Base-by-base conservation (phyloP, 2,797 vertebrate genomes). In the Gouania willdenowi region DNA sequence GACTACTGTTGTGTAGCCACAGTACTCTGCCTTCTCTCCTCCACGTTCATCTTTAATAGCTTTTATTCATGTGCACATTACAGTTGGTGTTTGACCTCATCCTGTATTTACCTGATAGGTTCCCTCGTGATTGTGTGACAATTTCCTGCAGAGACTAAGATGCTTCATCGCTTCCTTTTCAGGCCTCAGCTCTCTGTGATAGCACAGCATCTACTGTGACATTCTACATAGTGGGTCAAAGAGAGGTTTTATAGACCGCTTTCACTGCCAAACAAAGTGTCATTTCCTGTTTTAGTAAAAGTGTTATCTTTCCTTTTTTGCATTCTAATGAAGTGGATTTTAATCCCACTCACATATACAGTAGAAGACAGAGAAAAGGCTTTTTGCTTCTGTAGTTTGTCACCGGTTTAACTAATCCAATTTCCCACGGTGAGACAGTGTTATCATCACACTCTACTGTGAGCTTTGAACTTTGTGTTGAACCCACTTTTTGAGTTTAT, bases 391-490 rank as follows among this genome's bases (percentile, higher is more conserved):
- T 50, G 46, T 60, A 41, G 52, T 76, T 68, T 55, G 81, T 68
- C 56, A 54, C 65, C 61, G 54, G 64, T 82, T 87, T 37, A 64
- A 34, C 50, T 87, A 84, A 87, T 87, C 83, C 74, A 57, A 68
- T 84, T 76, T 52, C 59, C 62, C 62, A 70, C 22, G 65, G 72
- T 31, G 26, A 53, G 66, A 77, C 44, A 67, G 59, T 12, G 26
- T 71, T 81, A 81, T 83, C 75, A 81, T 83, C 75, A 71, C 38
- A 26, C 22, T 51, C 30, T 49, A 49, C 54, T 68, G 65, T 54
- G 58, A 45, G 64, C 66, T 57, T 58, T 69, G 29, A 69, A 79
- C 62, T 76, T 72, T 41, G 75, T 75, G 65, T 68, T 68, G 61
- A 65, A 51, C 52, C 56, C 37, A 54, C 40, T 48, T 68, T 66